Evolutionary conservation across 2,888 invertebrate genomes (phyloP).

Genomic region (Cephus pygmeus): DNA sequence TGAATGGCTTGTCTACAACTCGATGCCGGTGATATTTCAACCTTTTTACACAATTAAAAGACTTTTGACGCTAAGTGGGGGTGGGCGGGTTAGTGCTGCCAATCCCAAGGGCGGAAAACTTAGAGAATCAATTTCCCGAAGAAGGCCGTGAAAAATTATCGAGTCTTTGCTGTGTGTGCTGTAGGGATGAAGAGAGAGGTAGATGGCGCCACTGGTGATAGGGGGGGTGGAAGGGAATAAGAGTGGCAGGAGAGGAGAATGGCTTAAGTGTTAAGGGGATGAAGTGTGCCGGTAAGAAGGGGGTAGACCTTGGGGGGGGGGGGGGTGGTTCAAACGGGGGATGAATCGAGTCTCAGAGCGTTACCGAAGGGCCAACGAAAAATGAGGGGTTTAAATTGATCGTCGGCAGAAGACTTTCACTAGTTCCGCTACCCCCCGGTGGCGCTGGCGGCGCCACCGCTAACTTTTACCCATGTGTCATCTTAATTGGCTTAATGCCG

Average conservation of each 20-base stretch:
- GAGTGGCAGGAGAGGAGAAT: conserved; percentile 15
- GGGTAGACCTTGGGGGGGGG: conserved; percentile 2
- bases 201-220: background rate
- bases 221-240: conserved; percentile 1
- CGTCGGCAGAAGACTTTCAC: background rate
- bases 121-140: conserved; percentile 31
- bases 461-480: conserved; percentile 57
- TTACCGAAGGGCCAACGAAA: background rate
- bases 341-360: background rate
- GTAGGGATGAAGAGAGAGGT: conserved; percentile 8
- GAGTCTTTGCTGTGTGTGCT: conserved; percentile 4
- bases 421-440: background rate
- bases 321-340: conserved; percentile 11
- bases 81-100: background rate
- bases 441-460: background rate
- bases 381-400: conserved; percentile 20
- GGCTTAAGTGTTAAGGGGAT: conserved; percentile 17
- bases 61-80: conserved; percentile 1
- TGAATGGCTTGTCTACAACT: background rate
- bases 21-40: conserved; percentile 1
- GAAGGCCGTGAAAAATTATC: conserved; percentile 36
- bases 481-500: conserved; percentile 59
- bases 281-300: conserved; percentile 4
- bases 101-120: conserved; percentile 22
- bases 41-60: conserved; percentile 7